phyloP scores from a whole-genome alignment of 2,797 vertebrate genomes.

The Manis pentadactyla region DNA sequence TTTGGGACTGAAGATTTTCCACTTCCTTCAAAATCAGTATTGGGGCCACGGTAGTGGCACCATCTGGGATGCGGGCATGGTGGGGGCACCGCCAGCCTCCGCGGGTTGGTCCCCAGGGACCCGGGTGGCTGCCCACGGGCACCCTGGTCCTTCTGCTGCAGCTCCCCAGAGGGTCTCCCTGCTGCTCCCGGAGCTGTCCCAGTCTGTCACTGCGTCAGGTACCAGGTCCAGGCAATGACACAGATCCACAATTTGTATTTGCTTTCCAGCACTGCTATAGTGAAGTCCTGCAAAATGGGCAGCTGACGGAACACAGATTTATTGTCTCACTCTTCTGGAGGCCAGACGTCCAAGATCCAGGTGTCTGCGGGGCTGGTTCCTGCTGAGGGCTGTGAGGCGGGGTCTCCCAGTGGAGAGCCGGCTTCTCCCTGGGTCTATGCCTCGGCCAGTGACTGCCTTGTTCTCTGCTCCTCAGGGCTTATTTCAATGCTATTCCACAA shows the following conservation, averaged over 20 bases:
- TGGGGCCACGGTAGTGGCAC: background rate
- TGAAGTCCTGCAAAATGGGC: background rate
- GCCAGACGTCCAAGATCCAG: background rate
- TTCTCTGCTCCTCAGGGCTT: accelerated
- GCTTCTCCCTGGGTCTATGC: background rate
- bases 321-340: background rate
- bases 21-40: background rate
- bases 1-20: background rate
- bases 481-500: background rate
- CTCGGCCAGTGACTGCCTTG: background rate
- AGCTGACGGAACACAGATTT: background rate
- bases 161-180: background rate
- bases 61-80: too few relatives aligned
- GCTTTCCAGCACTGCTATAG: background rate
- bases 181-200: too few relatives aligned
- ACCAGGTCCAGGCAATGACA: background rate
- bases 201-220: background rate
- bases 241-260: background rate
- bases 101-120: background rate
- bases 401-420: background rate
- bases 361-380: too few relatives aligned
- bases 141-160: too few relatives aligned
- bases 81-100: accelerated
- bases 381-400: background rate
- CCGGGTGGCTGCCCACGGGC: background rate